These are phyloP conservation scores for sheep (Ovis aries) DNA, from an alignment of 2,113 vertebrate genomes.

Conservation along the genomic window ARS-UI_Ramb_v3.0 NC_056060.1:11291001-11291500, in stretches of 20 bases:
- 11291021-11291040: not conserved
- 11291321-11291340: too few relatives aligned
- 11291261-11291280: not conserved
- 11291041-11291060: not conserved
- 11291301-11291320: too few relatives aligned
- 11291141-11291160: not conserved
- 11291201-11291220: fast-evolving
- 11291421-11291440: not conserved
- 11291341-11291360: not conserved
- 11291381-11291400: not conserved
- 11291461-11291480: too few relatives aligned
- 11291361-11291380: not conserved
- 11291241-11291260: too few relatives aligned
- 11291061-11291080: not conserved
- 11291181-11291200: too few relatives aligned
- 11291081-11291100: not conserved
- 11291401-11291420: not conserved
- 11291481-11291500: too few relatives aligned
- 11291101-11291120: not conserved
- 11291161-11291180: too few relatives aligned
- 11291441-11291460: not conserved
- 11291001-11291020: not conserved
- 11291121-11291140: not conserved
- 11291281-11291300: not conserved
- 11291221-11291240: too few relatives aligned